These are phyloP conservation scores for Atta colombica DNA, from an alignment of 1,140 invertebrate genomes.

Conservation along the genomic window DNA sequence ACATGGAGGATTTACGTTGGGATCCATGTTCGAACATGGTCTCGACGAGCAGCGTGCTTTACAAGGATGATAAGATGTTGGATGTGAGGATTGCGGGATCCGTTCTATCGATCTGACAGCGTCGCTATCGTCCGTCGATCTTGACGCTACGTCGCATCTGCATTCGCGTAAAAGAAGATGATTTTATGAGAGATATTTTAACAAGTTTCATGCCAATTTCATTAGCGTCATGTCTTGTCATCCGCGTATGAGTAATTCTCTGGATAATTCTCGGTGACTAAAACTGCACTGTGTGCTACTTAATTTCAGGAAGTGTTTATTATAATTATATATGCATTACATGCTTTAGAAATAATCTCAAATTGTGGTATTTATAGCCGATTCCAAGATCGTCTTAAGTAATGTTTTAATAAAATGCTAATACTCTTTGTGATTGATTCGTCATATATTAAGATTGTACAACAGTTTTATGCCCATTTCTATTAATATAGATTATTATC, in stretches of 20 bases:
- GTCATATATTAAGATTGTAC: too few species aligned
- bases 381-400: too few species aligned
- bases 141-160: slow-evolving; percentile 16
- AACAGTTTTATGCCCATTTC: too few species aligned
- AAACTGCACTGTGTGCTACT: too few species aligned
- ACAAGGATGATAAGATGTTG: slow-evolving; percentile 13
- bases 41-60: background rate
- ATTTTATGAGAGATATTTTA: background rate
- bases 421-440: too few species aligned
- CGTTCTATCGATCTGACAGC: slow-evolving; percentile 20
- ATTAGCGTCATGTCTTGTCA: background rate
- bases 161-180: background rate
- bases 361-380: too few species aligned
- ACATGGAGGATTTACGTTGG: slow-evolving; percentile 52
- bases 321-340: too few species aligned
- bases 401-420: too few species aligned
- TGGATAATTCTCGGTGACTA: background rate
- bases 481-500: too few species aligned
- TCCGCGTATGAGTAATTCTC: background rate
- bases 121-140: slow-evolving; percentile 1
- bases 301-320: too few species aligned
- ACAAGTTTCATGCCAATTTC: background rate
- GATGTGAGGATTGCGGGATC: slow-evolving; percentile 16
- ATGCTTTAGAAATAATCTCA: too few species aligned
- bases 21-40: slow-evolving; percentile 47